A percentile compares a stretch with the other conserved stretches of the same genome.
These are phyloP conservation scores for Steromphala cineraria DNA, from an alignment of 2,888 invertebrate species.

Conservation along the genomic window DNA sequence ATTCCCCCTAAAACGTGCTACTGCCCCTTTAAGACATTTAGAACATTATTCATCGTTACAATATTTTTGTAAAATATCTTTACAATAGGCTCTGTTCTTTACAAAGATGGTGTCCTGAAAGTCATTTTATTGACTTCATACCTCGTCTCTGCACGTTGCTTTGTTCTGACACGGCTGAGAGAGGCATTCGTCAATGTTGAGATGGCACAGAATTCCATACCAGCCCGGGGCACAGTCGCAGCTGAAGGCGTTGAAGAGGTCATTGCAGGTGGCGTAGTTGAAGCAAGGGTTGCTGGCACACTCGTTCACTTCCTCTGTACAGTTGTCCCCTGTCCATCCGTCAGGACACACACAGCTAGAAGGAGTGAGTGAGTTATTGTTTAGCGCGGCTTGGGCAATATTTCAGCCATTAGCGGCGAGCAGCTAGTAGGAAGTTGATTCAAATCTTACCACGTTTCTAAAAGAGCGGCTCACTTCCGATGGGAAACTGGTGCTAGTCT, in stretches of 20 bases:
- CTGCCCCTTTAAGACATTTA: no score
- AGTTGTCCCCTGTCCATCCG: constrained; percentile 4
- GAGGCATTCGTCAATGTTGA: constrained; percentile 9
- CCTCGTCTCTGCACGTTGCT: constrained; percentile 5
- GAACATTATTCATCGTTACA: no score
- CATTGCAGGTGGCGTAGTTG: neutral
- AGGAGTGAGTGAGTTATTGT: neutral
- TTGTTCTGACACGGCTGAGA: constrained; percentile 18
- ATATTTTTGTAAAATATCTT: no score
- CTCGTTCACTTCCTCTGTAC: neutral
- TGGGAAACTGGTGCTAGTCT: no score
- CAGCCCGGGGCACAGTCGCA: constrained; percentile 2
- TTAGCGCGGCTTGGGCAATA: no score
- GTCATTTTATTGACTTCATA: neutral
- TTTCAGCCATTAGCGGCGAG: no score
- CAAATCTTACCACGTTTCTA: no score
- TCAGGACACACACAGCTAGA: neutral
- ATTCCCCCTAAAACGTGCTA: no score
- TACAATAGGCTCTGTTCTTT: no score
- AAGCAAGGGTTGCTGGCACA: neutral
- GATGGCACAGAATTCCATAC: neutral
- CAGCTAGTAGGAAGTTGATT: no score
- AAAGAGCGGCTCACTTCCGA: no score
- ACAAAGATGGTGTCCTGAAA: no score
- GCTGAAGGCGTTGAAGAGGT: neutral